Evolutionary conservation across 2,888 invertebrate species (phyloP).

Genomic region (Pyrocoelia pectoralis): DNA sequence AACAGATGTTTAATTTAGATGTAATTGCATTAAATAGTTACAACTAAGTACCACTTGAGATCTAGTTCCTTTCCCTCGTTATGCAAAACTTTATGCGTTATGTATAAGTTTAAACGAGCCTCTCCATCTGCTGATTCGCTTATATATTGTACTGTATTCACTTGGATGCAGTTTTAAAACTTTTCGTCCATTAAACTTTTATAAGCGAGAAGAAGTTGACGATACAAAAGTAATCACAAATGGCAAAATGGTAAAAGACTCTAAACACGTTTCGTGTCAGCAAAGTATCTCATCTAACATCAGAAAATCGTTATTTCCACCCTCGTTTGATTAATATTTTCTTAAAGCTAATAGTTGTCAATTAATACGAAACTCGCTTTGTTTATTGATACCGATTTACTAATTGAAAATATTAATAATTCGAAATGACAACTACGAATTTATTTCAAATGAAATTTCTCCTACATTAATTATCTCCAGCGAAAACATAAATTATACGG

Average conservation of each 20-base stretch:
- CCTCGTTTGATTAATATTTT: background rate
- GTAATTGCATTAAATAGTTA: background rate
- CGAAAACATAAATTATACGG: conserved; percentile 1
- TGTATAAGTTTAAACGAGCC: background rate
- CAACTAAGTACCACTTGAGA: background rate
- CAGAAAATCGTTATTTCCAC: background rate
- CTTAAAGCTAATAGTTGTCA: background rate
- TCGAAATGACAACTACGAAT: background rate
- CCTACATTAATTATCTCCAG: background rate
- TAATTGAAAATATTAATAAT: background rate
- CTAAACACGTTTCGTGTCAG: no score
- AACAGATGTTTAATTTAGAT: background rate
- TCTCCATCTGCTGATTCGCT: background rate
- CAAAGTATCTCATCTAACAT: background rate
- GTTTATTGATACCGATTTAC: background rate
- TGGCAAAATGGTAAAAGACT: no score
- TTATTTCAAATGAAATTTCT: background rate
- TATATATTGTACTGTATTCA: background rate
- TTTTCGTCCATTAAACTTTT: background rate
- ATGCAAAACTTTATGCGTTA: background rate
- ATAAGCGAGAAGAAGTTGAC: background rate
- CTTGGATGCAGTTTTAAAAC: background rate
- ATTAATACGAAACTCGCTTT: background rate
- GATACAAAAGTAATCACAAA: no score
- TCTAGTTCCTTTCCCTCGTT: background rate